Evolutionary conservation across 2,797 vertebrate genomes (phyloP).

Genomic region (Chiloscyllium punctatum): DNA sequence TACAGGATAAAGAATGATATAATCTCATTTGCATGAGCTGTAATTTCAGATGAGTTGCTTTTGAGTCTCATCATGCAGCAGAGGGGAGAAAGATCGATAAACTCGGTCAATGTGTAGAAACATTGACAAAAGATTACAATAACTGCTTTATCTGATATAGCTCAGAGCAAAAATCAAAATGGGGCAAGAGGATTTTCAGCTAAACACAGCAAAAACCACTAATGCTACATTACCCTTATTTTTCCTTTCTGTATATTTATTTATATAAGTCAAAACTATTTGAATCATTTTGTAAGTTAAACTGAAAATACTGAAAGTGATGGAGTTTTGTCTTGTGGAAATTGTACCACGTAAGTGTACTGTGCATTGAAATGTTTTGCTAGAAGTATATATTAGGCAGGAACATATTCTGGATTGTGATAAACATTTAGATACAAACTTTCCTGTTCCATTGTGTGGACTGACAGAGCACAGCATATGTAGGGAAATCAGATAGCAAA

Average conservation of each 20-base stretch:
- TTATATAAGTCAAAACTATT: background rate
- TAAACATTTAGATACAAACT: background rate
- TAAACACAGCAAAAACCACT: too few species aligned
- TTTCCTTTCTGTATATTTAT: background rate
- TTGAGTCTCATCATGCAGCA: background rate
- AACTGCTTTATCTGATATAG: background rate
- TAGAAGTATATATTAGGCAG: background rate
- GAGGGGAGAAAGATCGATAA: slow-evolving; percentile 9
- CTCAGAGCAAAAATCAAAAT: background rate
- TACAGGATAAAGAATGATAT: slow-evolving; percentile 57
- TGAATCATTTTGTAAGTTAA: background rate
- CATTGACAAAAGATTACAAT: slow-evolving; percentile 20
- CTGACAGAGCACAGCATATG: background rate
- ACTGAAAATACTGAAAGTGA: too few species aligned
- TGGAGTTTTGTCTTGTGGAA: too few species aligned
- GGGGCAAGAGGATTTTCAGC: background rate
- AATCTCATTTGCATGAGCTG: slow-evolving; percentile 56
- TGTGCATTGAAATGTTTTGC: background rate
- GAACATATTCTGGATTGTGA: background rate
- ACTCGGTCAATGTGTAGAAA: slow-evolving; percentile 24
- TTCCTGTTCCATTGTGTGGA: background rate
- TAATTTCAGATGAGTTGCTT: slow-evolving; percentile 42
- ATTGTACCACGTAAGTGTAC: background rate
- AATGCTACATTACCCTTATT: background rate
- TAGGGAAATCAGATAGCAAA: background rate